Base-by-base conservation (phyloP, 2,113 vertebrate species). In the Haplotaxodon microlepis region DNA sequence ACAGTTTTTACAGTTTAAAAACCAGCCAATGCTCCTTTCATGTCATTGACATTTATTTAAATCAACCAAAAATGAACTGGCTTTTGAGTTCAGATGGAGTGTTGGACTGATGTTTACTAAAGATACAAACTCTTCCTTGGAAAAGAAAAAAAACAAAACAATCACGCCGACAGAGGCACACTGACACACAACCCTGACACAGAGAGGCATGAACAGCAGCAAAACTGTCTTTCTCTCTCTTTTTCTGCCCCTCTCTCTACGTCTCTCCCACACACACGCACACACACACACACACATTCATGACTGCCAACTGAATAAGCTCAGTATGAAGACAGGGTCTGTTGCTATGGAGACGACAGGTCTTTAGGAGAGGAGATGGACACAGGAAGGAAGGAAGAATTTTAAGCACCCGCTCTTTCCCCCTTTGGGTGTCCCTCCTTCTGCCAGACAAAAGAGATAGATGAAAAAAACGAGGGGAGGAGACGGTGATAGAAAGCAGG, bases 381-480 rank as follows among this genome's bases (percentile, higher is more conserved):
- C 93, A 92, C 94, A 95, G 95, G 95, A 96, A 95, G 95, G 95
- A 95, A 94, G 92, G 91, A 89, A 87, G 93, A 90, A 95, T 95
- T 91, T 92, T 86, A 95, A 95, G 94, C 93, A 91, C 90, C 84
- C 85, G 50, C 91, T 92, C 92, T 84, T 91, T 90, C 86, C 88
- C 88, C 90, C 86, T 86, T 85, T 82, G 91, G 90, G 86, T 90
- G 88, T 93, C 92, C 91, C 86, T 93, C 90, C 92, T 91, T 90
- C 84, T 90, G 86, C 84, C 63, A 27, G 92, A 94, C 90, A 94
- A 94, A 95, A 90, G 90, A 92, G 91, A 91, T 84, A 92, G 92
- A 93, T 92, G 86, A 78, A 81, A 89, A 85, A 82, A 83, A 89
- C 47, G 24, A 61, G 86, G 84, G 86, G 87, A 83, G 84, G 84